Evolutionary conservation across 2,797 vertebrate genomes (phyloP), one percentile per base, ranked within the genome.

Genomic region (Clarias platycephalus): DNA sequence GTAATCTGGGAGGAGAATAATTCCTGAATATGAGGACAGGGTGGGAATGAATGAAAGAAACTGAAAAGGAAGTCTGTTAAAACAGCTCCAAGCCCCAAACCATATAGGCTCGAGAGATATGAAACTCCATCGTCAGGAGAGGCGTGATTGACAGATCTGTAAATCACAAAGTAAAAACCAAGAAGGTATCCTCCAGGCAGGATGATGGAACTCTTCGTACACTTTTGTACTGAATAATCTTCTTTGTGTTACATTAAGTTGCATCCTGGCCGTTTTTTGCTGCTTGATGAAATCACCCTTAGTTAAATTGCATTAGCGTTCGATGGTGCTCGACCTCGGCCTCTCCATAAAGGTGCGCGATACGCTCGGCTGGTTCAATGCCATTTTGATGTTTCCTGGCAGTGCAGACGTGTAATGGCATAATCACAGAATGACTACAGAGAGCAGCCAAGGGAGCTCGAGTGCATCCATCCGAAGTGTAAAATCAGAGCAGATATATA

Each of bases 241-340:
- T 58, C 70, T 70, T 84, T 49, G 81, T 66, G 81, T 88, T 72
- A 70, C 84, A 85, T 88, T 88, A 84, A 87, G 84, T 85, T 83
- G 80, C 84, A 85, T 80, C 26, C 79, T 2, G 74, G 57, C 75
- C 57, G 55, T 75, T 90, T 24, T 84, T 83, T 37, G 77, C 75
- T 16, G 22, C 82, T 84, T 62, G 86, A 86, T 88, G 80, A 85
- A 90, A 88, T 83, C 82, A 80, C 68, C 22, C 75, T 76, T 70
- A 53, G 82, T 83, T 87, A 78, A 87, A 88, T 81, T 85, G 86
- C 79, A 88, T 87, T 86, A 85, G 88, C 74, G 75, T 84, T 80
- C 37, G 20, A 78, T 74, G 64, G 84, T 20, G 66, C 66, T 4
- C 20, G 82, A 78, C 63, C 71, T 26, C 70, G 57, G 75, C 64